Evolutionary conservation across 2,113 vertebrate species (phyloP).

Genomic region (Trichechus manatus): DNA sequence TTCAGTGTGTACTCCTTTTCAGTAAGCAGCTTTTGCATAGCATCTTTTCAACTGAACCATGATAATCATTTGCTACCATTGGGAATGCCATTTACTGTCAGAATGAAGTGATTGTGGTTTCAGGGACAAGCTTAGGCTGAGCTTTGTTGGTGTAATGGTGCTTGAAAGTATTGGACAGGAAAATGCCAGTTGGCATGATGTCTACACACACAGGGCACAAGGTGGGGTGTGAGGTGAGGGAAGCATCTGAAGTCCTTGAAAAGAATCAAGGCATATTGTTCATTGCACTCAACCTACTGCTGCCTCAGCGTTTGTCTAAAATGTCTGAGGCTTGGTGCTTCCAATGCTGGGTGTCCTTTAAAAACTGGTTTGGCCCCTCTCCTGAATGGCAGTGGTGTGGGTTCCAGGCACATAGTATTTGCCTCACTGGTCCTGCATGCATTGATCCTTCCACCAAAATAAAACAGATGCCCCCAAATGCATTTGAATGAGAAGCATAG

Average conservation of each 20-base stretch:
- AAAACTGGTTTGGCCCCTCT: background rate
- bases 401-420: background rate
- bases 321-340: constrained; percentile 11
- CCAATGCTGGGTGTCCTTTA: background rate
- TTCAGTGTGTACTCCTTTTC: background rate
- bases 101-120: constrained; percentile 25
- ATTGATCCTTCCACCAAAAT: background rate
- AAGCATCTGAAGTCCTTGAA: constrained; percentile 4
- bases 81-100: background rate
- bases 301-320: background rate
- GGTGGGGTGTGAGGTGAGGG: background rate
- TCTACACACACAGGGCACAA: background rate
- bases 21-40: constrained; percentile 16
- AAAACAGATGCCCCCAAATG: background rate
- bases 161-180: constrained; percentile 60
- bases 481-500: background rate
- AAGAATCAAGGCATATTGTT: background rate
- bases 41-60: constrained; percentile 14
- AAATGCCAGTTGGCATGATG: constrained; percentile 6
- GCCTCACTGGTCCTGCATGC: background rate
- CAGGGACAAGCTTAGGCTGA: background rate
- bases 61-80: constrained; percentile 1
- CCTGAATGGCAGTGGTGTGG: background rate
- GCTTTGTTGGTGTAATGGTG: constrained; percentile 28
- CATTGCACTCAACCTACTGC: background rate